Base-by-base conservation (phyloP, 2,888 invertebrate species). In the Heliconius charithonia region DNA sequence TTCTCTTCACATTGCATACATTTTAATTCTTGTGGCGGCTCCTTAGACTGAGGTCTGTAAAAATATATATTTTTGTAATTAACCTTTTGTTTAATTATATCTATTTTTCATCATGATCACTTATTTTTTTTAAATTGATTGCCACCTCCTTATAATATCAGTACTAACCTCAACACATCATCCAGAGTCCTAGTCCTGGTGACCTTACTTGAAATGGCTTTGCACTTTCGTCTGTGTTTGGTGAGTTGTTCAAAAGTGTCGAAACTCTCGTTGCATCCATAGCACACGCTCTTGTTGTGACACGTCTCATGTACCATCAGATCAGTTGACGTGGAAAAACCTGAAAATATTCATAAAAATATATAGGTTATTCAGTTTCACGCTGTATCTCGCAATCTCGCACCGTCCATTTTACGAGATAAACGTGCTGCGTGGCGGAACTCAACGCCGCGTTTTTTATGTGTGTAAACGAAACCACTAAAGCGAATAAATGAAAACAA, bases 261-360 rank as follows among this genome's bases (percentile, higher is more conserved):
- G 76, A 91, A 93, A 81, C 89, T 91, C 56, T 85, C 83, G n/a
- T 87, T 86, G 82, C 94, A 95, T 3, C 87, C 88, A 83, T 91
- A 94, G 79, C 94, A 95, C 6, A 86, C 86, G 37, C 88, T 86
- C 83, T 90, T 90, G 80, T 90, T 89, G 85, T 94, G 94, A 74
- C 92, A 91, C 3, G 92, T 91, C 84, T 93, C 92, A 80, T 95
- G 94, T 2, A 93, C 93, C 89, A 91, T 91, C 37, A 94, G 84
- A 75, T 94, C 94, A 0, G 93, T 93, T 1, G 90, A 86, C 0
- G 94, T 94, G n/a, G 83, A 75, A 82, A 93, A 95, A 79, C 81
- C 94, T 94, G 85, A 2, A 81, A 80, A 41, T 12, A 32, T 71
- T 22, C 16, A n/a, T 45, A 27, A 3, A 72, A 25, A 62, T 65